Evolutionary conservation across 2,113 vertebrate species (phyloP).

Genomic region (Helogale parvula): DNA sequence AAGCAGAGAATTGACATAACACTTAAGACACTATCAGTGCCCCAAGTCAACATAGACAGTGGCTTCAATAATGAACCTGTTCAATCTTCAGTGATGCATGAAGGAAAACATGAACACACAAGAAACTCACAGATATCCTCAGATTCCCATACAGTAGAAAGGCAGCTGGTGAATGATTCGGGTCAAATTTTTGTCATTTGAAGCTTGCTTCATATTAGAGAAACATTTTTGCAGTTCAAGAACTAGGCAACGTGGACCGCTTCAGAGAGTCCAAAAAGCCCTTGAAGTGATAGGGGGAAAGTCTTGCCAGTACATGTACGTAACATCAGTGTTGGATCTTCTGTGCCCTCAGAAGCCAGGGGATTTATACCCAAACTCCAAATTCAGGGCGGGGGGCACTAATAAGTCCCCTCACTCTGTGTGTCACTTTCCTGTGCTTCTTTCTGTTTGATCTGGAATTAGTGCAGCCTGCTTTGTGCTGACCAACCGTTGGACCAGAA

Average conservation of each 20-base stretch:
- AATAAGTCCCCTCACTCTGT: neutral
- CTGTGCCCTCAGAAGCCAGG: neutral
- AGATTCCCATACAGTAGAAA: neutral
- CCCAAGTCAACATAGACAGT: neutral
- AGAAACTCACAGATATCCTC: neutral
- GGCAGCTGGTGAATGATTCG: neutral
- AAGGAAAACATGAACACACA: neutral
- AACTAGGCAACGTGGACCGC: neutral
- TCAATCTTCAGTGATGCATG: neutral
- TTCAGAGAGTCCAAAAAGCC: neutral
- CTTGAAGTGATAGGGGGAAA: neutral
- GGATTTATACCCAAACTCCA: neutral
- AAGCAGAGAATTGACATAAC: neutral
- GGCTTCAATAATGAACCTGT: neutral
- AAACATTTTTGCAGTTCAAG: slow-evolving; percentile 19
- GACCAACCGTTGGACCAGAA: neutral
- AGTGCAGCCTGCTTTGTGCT: neutral
- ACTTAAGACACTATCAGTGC: neutral
- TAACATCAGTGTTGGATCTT: neutral
- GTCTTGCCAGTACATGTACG: neutral
- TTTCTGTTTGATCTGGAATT: neutral
- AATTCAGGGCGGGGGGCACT: neutral
- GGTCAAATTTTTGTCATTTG: neutral
- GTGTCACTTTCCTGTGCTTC: neutral
- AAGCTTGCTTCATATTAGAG: neutral